phyloP scores from a whole-genome alignment of 1,140 invertebrate genomes.

The Caenorhabditis briggsae region DNA sequence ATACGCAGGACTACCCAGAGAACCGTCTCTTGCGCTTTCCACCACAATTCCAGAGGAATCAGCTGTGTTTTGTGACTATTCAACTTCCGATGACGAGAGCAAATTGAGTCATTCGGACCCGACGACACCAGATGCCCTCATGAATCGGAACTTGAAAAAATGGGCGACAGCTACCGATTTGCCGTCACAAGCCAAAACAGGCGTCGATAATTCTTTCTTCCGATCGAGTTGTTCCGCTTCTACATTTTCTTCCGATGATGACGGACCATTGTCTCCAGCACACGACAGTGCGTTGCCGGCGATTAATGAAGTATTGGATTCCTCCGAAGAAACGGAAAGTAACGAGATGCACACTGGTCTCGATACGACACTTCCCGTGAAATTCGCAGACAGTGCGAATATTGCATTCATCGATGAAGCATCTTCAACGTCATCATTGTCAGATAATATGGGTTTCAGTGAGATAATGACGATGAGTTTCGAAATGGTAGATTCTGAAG shows the following conservation, averaged over 20 bases:
- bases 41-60: slow-evolving; percentile 16
- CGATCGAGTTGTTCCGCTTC: neutral
- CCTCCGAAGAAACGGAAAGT: neutral
- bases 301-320: slow-evolving; percentile 8
- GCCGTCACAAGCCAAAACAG: neutral
- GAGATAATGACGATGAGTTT: slow-evolving; percentile 27
- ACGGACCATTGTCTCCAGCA: neutral
- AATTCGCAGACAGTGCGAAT: neutral
- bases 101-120: neutral
- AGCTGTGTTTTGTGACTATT: slow-evolving; percentile 25
- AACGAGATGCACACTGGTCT: neutral
- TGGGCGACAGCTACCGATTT: slow-evolving; percentile 15
- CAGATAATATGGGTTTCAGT: neutral
- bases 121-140: slow-evolving; percentile 3
- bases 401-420: slow-evolving; percentile 4
- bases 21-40: neutral
- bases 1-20: neutral
- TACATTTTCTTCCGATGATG: neutral
- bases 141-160: slow-evolving; percentile 9
- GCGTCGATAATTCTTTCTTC: neutral
- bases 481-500: neutral
- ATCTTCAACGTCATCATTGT: neutral
- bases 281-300: neutral
- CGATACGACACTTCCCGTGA: neutral
- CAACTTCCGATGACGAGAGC: slow-evolving; percentile 22